Base-by-base conservation (phyloP, 2,888 invertebrate genomes). In the Digitonthophagus gazella region DNA sequence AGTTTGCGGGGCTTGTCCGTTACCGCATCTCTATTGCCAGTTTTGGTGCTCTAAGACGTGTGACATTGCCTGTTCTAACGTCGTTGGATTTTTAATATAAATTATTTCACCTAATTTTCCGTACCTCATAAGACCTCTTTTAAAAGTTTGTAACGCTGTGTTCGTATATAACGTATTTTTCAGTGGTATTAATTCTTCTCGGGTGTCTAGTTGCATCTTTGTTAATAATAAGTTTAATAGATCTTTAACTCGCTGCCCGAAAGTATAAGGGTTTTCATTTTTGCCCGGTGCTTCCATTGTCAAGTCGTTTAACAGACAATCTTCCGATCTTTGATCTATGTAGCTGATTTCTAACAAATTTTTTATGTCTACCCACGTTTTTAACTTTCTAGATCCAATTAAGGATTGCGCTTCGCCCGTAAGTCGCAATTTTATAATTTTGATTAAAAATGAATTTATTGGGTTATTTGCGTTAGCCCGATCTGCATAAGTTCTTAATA, bases 181-280 rank as follows among this genome's bases (percentile, higher is more conserved):
- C 11, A 58, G 2, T 0, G 66, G 66, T 1, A 66, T 66, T 19
- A 58, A 20, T 15, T 55, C 55, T 55, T 15, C 16, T 54, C 54
- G 15, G 8, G 55, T 15, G 1, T 16, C 65, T 15, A 65, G 3
- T 55, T 65, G 65, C 16, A 65, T 65, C 55, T 65, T 65, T 11
- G 65, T 65, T 8, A 65, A 1, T 55, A 55, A 14, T 55, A 55
- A 15, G 11, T 65, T 65, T 65, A 65, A 55, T 16, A 65, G 8
- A 55, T 65, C 56, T 65, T 55, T 65, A 16, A 65, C 1, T 65
- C 65, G 22, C 6, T 22, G 58, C 6, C 64, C 64, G n/a, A 28
- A 64, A 64, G 64, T 64, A 28, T 64, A 64, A 8, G 64, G 64
- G 2, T 64, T 64, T 28, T 64, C 64, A 14, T 64, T 64, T 64